Base-by-base conservation (phyloP, 2,888 invertebrate genomes). In the Lumbricus terrestris region DNA sequence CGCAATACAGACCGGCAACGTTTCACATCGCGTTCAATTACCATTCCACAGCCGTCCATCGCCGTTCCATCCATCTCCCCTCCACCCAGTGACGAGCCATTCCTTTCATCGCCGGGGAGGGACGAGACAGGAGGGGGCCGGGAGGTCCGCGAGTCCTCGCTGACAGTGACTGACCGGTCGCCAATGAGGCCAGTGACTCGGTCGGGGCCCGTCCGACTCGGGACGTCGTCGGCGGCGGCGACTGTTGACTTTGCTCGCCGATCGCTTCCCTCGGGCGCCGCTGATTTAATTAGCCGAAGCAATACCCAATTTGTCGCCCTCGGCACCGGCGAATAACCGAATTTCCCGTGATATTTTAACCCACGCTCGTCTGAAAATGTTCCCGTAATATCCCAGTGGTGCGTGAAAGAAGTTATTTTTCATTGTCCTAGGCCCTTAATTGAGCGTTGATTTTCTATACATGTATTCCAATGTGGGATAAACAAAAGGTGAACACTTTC, bases 241-340 rank as follows among this genome's bases (percentile, higher is more conserved):
- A 85, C 85, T 85, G 85, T 85, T 85, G 85, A 85, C 85, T 85
- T 37, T 85, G 34, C 85, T 37, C 85, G 35, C 85, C 85, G 85
- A 23, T 37, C 85, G 35, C 85, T 34, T 37, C 85, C 85, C 85
- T 23, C 37, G 18, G 35, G 85, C 85, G 35, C 85, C 35, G 85
- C 85, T 85, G 85, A 85, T 85, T 85, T 85, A 85, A 85, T 85
- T 85, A 85, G 37, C 85, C 34, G 85, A 85, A 85, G 85, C 85
- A 34, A 85, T 37, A 85, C 34, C 85, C 85, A 85, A 85, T 85
- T 85, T 85, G 85, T 85, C 85, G 34, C 85, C 35, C n/a, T 23
- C 85, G 85, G 85, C 16, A 85, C 35, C 85, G 85, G 35, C 34
- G 0, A 85, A 33, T 23, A 5, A 35, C 16, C 35, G 85, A 85